phyloP scores from a whole-genome alignment of 2,797 vertebrate species.

The Acipenser transmontanus region DNA sequence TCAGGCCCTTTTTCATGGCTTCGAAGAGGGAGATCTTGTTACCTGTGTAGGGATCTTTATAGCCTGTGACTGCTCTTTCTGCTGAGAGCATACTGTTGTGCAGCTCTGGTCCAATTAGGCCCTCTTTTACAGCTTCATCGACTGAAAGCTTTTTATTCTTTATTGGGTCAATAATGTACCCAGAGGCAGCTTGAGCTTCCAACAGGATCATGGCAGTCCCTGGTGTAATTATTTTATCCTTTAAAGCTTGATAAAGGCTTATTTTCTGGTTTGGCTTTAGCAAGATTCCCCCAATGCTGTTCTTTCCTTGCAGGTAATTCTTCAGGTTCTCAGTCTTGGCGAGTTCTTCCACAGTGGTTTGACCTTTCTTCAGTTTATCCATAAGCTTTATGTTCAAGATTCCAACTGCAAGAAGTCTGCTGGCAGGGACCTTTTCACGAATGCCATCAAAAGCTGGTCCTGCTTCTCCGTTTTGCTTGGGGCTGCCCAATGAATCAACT shows the following conservation, averaged over 20 bases:
- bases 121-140: slow-evolving; percentile 85
- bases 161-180: slow-evolving; percentile 81
- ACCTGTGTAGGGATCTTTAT: slow-evolving; percentile 83
- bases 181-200: slow-evolving; percentile 90
- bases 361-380: slow-evolving; percentile 67
- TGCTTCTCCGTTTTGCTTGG: slow-evolving; percentile 43
- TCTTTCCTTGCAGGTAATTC: slow-evolving; percentile 70
- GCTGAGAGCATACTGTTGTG: slow-evolving; percentile 88
- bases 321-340: slow-evolving; percentile 64
- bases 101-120: slow-evolving; percentile 85
- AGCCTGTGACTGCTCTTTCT: slow-evolving; percentile 80
- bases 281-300: slow-evolving; percentile 76
- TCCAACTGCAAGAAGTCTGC: slow-evolving; percentile 65
- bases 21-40: slow-evolving; percentile 82
- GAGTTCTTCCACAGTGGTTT: slow-evolving; percentile 66
- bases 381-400: slow-evolving; percentile 72
- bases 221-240: slow-evolving; percentile 73
- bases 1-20: slow-evolving; percentile 81
- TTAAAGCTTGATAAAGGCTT: slow-evolving; percentile 83
- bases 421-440: slow-evolving; percentile 77
- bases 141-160: slow-evolving; percentile 74
- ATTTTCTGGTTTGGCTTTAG: slow-evolving; percentile 77
- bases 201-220: slow-evolving; percentile 79
- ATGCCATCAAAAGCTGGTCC: slow-evolving; percentile 78
- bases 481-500: too few species aligned